Conservation (phyloP, 2,888 invertebrate genomes). For the Patella caerulea region DNA sequence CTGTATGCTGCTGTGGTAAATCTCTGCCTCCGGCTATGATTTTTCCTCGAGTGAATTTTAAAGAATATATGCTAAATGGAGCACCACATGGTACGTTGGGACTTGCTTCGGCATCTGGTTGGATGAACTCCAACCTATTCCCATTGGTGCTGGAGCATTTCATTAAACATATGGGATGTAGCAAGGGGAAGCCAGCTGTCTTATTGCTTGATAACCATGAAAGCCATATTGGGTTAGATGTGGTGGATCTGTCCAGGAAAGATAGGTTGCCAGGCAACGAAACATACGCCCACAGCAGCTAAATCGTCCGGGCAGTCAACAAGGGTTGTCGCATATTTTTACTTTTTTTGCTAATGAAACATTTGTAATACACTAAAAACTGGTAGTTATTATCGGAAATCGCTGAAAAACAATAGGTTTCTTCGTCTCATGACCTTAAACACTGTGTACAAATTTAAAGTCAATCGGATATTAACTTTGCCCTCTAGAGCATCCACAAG, state of each 20-base stretch:
- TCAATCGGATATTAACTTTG: too few relatives aligned
- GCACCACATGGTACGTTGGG: slow-evolving; percentile 23
- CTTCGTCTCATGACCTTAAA: too few relatives aligned
- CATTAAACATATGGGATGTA: slow-evolving; percentile 7
- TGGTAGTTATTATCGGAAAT: too few relatives aligned
- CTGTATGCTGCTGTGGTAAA: slow-evolving; percentile 27
- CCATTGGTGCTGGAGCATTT: slow-evolving; percentile 24
- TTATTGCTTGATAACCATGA: slow-evolving; percentile 24
- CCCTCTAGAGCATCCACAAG: too few relatives aligned
- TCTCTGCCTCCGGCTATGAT: slow-evolving; percentile 28
- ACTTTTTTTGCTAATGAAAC: too few relatives aligned
- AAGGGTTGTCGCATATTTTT: too few relatives aligned
- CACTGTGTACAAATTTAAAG: too few relatives aligned
- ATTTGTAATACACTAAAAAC: too few relatives aligned
- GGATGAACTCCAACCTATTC: slow-evolving; percentile 35
- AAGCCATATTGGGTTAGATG: neutral
- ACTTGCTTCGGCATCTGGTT: slow-evolving; percentile 26
- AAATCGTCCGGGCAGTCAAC: too few relatives aligned
- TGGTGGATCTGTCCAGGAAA: neutral
- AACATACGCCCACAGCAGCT: too few relatives aligned
- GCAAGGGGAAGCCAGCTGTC: slow-evolving; percentile 24
- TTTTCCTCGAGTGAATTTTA: slow-evolving; percentile 29
- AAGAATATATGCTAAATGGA: slow-evolving; percentile 13
- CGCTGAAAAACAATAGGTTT: too few relatives aligned
- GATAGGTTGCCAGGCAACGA: neutral